Base-by-base conservation (phyloP, 1,140 invertebrate species). In the Reticulitermes speratus region DNA sequence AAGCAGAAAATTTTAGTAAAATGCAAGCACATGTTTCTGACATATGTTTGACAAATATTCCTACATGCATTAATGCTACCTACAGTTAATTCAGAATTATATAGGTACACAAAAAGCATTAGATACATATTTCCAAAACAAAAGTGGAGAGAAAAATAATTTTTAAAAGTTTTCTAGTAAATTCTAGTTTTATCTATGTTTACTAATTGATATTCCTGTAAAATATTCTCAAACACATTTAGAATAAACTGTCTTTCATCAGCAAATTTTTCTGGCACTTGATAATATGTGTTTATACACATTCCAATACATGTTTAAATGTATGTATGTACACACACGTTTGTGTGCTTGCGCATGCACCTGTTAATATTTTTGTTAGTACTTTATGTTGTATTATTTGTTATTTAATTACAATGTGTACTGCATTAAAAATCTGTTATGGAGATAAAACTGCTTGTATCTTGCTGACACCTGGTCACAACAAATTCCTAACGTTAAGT, bases 171-270 rank as follows among this genome's bases (percentile, higher is more conserved):
- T 75, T 75, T 30, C n/a, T 23, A 59, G 65, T 30, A 25, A n/a
- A 11, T 30, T 75, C 25, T n/a, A 7, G 16, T n/a, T 75, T 75
- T 30, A 75, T 30, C 25, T 69, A 30, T 30, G n/a, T 30, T 75
- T 30, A 9, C n/a, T 25, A 75, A 30, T 16, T 30, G 65, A 75
- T 75, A 75, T n/a, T 75, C 7, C 65, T 75, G 65, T 25, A 75
- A 75, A 75, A 75, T 75, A 30, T 75, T 75, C 65, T 75, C 65
- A 75, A 75, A 75, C 65, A 75, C 65, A 30, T 75, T 75, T 75
- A 75, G 65, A 75, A 75, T 75, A 75, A 75, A 75, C 65, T 75
- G 7, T 30, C 65, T 75, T 75, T 75, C 65, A n/a, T 75, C n/a
- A 75, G 65, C n/a, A 75, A 75, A 75, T 75, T 75, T 75, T 75